Percentiles rank a stretch among this genome's conserved stretches.
phyloP scores from a whole-genome alignment of 2,888 invertebrate genomes.

The Acleris cristana region DNA sequence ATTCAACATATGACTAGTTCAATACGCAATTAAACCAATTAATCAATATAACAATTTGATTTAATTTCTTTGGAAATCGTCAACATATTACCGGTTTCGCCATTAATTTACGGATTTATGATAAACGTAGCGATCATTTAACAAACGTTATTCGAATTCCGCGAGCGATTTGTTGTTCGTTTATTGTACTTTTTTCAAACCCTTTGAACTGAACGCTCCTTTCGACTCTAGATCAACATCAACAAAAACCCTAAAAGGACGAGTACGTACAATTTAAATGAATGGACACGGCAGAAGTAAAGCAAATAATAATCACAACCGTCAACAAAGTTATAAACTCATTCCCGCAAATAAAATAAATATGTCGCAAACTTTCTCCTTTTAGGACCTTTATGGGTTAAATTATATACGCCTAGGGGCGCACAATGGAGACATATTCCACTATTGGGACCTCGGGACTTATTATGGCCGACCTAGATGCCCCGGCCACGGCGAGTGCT shows the following conservation, averaged over 20 bases:
- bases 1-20: too few relatives aligned
- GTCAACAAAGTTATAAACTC: slow-evolving; percentile 61
- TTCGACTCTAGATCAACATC: slow-evolving; percentile 6
- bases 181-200: background rate
- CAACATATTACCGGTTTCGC: too few relatives aligned
- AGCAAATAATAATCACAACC: slow-evolving; percentile 47
- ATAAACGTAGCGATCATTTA: too few relatives aligned
- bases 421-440: slow-evolving; percentile 78
- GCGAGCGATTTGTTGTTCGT: too few relatives aligned
- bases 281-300: slow-evolving; percentile 37
- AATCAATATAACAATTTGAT: too few relatives aligned
- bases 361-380: slow-evolving; percentile 71
- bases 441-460: slow-evolving; percentile 71
- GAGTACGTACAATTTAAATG: background rate
- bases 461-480: slow-evolving; percentile 66
- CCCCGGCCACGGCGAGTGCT: slow-evolving; percentile 54
- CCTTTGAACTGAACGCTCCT: background rate
- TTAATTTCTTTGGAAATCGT: too few relatives aligned
- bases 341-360: slow-evolving; percentile 69
- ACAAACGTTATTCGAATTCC: too few relatives aligned
- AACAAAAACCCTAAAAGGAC: background rate
- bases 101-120: too few relatives aligned
- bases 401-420: slow-evolving; percentile 77
- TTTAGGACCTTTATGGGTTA: slow-evolving; percentile 74
- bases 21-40: too few relatives aligned